Conservation (phyloP, 2,113 vertebrate genomes). For the Microcebus ravelobensis region DNA sequence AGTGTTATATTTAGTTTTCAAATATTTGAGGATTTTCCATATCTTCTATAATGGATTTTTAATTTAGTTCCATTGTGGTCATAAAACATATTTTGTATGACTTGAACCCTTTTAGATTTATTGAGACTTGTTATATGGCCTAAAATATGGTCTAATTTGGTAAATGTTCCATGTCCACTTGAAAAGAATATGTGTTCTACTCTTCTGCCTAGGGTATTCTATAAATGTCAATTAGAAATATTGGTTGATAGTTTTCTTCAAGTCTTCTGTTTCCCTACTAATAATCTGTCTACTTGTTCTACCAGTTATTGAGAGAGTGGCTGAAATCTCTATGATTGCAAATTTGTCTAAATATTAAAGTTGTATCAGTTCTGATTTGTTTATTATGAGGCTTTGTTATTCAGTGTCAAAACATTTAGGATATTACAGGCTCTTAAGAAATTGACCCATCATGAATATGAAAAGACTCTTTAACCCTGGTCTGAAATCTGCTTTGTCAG, state of each 20-base stretch:
- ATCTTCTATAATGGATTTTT: not conserved
- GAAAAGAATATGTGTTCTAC: not conserved
- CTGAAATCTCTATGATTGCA: not conserved
- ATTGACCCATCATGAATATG: not conserved
- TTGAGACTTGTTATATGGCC: not conserved
- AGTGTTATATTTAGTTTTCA: not conserved
- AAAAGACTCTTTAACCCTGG: not conserved
- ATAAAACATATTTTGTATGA: not conserved
- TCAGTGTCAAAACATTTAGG: not conserved
- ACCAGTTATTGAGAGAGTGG: not conserved
- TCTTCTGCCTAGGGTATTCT: not conserved
- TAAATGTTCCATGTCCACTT: not conserved
- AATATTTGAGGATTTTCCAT: not conserved
- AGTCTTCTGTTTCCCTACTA: not conserved
- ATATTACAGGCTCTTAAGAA: not conserved
- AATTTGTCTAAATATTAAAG: not conserved
- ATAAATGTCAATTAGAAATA: not conserved
- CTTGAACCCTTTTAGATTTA: not conserved
- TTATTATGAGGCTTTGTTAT: not conserved
- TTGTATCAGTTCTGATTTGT: not conserved
- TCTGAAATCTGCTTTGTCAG: not conserved
- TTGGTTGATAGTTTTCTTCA: not conserved
- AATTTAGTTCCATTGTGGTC: not conserved
- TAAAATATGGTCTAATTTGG: not conserved
- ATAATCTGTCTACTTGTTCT: not conserved